Conservation (phyloP, 2,888 invertebrate species). For the Mantis religiosa region DNA sequence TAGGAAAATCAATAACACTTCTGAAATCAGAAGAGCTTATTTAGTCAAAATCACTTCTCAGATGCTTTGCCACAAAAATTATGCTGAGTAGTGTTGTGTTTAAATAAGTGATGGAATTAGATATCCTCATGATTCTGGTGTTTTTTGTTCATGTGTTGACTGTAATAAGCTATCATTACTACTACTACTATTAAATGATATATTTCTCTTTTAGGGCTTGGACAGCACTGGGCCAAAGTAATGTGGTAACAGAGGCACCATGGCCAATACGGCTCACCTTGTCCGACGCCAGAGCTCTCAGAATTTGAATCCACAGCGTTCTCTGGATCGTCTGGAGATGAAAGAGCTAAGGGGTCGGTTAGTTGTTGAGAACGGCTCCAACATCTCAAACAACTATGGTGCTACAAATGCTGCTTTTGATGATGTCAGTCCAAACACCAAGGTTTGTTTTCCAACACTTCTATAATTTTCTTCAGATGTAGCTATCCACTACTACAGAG, state of each 20-base stretch:
- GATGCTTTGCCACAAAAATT: too few species aligned
- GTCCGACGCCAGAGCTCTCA: slow-evolving; percentile 84
- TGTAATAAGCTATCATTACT: too few species aligned
- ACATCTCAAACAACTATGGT: slow-evolving; percentile 61
- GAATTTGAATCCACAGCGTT: slow-evolving; percentile 75
- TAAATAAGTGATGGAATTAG: too few species aligned
- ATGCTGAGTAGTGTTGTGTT: too few species aligned
- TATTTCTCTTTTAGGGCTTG: not conserved
- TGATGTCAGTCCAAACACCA: slow-evolving; percentile 53
- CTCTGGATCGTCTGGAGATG: slow-evolving; percentile 79
- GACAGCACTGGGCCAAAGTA: not conserved
- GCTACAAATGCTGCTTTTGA: slow-evolving; percentile 82
- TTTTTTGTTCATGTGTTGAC: too few species aligned
- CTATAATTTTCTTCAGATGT: not conserved
- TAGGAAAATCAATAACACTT: too few species aligned
- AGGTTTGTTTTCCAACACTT: slow-evolving; percentile 25
- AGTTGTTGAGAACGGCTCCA: slow-evolving; percentile 64
- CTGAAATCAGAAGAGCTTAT: too few species aligned
- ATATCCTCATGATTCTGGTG: too few species aligned
- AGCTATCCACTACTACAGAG: not conserved
- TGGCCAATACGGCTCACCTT: slow-evolving; percentile 89
- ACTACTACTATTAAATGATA: not conserved
- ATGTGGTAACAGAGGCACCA: slow-evolving; percentile 42
- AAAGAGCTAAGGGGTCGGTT: slow-evolving; percentile 78
- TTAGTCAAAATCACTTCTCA: too few species aligned